phyloP scores from a whole-genome alignment of 2,797 vertebrate species.

The Okamejei kenojei region DNA sequence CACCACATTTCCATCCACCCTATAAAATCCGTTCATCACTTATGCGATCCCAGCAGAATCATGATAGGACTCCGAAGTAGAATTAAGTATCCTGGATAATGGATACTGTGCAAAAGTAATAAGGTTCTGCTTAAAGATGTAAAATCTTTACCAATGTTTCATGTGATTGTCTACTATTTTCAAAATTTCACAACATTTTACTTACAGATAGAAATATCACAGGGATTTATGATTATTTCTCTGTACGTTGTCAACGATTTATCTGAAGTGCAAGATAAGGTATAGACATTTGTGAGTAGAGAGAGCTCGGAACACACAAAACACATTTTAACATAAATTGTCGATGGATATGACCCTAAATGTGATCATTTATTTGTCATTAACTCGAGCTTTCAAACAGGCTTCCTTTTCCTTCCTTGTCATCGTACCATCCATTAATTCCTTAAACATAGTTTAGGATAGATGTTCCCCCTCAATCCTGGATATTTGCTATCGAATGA shows the following conservation, averaged over 20 bases:
- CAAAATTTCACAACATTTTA: background rate
- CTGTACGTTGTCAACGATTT: background rate
- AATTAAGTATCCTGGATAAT: too few species aligned
- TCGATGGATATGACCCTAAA: background rate
- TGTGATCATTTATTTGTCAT: background rate
- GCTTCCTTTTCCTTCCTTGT: background rate
- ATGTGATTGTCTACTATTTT: background rate
- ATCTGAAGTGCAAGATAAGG: background rate
- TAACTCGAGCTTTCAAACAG: background rate
- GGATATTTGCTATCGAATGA: background rate
- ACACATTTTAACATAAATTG: too few species aligned
- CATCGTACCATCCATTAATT: background rate
- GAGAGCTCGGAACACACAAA: background rate
- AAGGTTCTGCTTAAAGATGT: background rate
- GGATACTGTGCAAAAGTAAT: background rate
- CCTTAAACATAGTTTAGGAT: background rate
- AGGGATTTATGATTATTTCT: background rate
- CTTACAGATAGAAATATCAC: background rate
- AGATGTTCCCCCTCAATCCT: background rate
- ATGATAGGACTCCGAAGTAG: too few species aligned
- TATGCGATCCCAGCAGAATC: background rate
- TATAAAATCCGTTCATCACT: background rate
- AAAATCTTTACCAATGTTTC: background rate
- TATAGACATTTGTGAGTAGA: background rate
- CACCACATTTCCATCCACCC: background rate